Evolutionary conservation across 2,797 vertebrate species (phyloP).

Genomic region (Nothura maculosa): DNA sequence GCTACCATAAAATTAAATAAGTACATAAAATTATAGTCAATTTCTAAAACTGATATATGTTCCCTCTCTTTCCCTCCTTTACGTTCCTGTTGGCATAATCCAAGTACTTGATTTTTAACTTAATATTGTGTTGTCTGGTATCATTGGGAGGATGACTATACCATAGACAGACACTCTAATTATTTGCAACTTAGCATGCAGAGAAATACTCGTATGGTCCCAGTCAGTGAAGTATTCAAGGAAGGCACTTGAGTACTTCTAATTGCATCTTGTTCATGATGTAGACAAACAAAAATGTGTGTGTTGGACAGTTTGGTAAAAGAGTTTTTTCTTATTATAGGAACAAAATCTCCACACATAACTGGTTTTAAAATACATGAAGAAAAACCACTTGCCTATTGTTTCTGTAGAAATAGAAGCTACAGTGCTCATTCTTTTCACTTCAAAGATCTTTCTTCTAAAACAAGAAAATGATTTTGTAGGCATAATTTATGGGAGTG

Average conservation of each 20-base stretch:
- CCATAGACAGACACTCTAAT: neutral
- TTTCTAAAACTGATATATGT: neutral
- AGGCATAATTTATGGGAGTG: neutral
- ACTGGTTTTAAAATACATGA: neutral
- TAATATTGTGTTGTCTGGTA: neutral
- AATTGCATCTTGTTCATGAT: neutral
- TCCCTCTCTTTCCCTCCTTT: neutral
- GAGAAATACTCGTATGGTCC: neutral
- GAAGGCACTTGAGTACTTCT: neutral
- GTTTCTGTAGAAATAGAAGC: neutral
- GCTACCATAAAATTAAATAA: no score
- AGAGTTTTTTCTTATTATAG: neutral
- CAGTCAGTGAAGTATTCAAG: neutral
- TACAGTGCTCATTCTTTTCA: neutral
- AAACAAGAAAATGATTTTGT: neutral
- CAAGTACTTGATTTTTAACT: neutral
- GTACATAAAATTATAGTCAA: neutral
- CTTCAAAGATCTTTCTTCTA: neutral
- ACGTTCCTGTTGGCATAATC: neutral
- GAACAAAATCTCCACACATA: neutral
- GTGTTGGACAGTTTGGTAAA: neutral
- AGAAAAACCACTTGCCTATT: neutral
- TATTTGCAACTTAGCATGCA: neutral
- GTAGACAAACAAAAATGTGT: neutral
- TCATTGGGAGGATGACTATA: accelerated